These are phyloP conservation scores for Hydrolagus affinis DNA, from an alignment of 2,113 vertebrate genomes.

Conservation along the genomic window DNA sequence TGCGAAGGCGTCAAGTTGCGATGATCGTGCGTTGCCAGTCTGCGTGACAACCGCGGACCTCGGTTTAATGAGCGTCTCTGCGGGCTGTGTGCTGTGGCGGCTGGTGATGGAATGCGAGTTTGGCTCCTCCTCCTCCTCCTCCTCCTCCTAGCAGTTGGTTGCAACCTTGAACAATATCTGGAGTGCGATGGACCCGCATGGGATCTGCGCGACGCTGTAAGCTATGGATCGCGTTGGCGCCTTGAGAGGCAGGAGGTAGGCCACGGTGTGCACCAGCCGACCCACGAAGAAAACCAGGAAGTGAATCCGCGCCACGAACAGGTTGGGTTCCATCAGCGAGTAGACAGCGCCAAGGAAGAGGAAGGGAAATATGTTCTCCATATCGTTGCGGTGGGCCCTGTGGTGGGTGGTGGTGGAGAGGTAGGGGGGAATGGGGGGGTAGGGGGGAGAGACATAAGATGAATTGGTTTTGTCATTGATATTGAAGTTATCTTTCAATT, in stretches of 20 bases:
- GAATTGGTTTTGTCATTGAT: neutral
- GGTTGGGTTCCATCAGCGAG: constrained; percentile 66
- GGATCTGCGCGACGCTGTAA: constrained; percentile 73
- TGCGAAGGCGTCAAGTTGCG: neutral
- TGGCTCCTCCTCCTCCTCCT: too few relatives aligned
- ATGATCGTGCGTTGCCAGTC: neutral
- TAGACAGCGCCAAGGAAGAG: constrained; percentile 86
- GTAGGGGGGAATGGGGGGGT: neutral
- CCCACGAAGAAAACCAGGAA: constrained; percentile 72
- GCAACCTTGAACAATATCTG: constrained; percentile 66
- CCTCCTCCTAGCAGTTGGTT: constrained; percentile 51
- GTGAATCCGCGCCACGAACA: constrained; percentile 65
- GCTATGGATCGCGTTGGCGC: constrained; percentile 74
- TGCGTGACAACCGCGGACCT: too few relatives aligned
- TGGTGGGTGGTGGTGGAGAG: neutral
- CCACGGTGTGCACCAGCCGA: constrained; percentile 67
- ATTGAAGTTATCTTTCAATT: too few relatives aligned
- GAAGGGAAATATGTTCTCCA: constrained; percentile 93
- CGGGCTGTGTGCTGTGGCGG: too few relatives aligned
- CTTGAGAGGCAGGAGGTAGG: constrained; percentile 68
- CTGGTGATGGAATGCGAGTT: too few relatives aligned
- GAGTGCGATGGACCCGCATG: constrained; percentile 83
- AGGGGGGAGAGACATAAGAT: neutral
- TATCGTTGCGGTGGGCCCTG: constrained; percentile 81
- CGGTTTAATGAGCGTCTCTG: neutral